A percentile compares a stretch with the other conserved stretches of the same genome.
Conservation (phyloP, 2,888 invertebrate species). For the Catocala sponsa region DNA sequence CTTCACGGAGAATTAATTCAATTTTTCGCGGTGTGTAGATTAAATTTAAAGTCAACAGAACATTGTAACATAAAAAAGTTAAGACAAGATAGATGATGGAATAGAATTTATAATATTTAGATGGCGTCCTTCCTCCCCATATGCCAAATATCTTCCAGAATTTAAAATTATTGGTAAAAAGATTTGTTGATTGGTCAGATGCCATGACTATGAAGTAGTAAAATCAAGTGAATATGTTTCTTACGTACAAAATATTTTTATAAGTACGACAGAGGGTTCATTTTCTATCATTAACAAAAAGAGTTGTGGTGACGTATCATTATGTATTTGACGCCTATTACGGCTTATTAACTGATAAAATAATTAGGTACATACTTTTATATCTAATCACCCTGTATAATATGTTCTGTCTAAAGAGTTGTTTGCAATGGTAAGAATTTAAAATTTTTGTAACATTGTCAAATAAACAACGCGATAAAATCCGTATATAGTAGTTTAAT, state of each 20-base stretch:
- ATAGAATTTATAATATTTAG: constrained; percentile 67
- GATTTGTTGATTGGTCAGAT: constrained; percentile 51
- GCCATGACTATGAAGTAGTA: constrained; percentile 34
- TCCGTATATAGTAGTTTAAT: no score
- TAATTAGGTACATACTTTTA: constrained; percentile 49
- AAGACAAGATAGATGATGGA: constrained; percentile 60
- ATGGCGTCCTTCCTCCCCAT: constrained; percentile 62
- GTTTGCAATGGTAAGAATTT: no score
- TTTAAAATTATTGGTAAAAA: constrained; percentile 63
- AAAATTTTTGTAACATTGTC: no score
- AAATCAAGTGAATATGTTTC: constrained; percentile 7
- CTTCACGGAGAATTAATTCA: constrained; percentile 70
- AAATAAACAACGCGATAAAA: no score
- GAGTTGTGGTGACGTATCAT: constrained; percentile 48
- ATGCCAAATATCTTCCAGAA: constrained; percentile 69
- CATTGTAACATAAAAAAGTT: constrained; percentile 62
- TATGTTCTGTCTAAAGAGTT: no score
- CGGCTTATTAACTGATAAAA: constrained; percentile 44
- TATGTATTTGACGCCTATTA: constrained; percentile 57
- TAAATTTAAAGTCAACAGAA: constrained; percentile 69
- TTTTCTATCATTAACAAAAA: constrained; percentile 39
- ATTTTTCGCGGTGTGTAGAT: constrained; percentile 68
- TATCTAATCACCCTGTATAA: no score
- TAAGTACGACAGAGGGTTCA: constrained; percentile 44
- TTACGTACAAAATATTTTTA: constrained; percentile 28